These are phyloP conservation scores for Drosophila oshimai DNA, from an alignment of 1,140 invertebrate species.

Conservation along the genomic window DNA sequence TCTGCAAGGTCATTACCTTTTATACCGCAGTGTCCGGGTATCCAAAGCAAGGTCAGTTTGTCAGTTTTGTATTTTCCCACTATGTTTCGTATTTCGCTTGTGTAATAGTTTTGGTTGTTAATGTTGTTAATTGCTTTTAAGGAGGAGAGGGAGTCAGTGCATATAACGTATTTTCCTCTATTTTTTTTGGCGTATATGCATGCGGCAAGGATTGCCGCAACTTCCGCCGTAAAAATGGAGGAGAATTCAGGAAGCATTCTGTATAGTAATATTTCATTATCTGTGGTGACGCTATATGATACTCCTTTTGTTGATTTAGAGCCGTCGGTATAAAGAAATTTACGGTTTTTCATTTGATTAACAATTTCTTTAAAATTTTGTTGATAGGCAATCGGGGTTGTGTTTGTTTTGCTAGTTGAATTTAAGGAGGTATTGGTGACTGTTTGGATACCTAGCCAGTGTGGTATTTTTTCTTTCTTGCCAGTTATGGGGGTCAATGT, in stretches of 20 bases:
- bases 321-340: too few species aligned
- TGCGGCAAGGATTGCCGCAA: neutral
- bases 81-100: neutral
- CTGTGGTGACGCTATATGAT: neutral
- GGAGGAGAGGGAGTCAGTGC: neutral
- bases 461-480: too few species aligned
- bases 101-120: neutral
- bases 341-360: too few species aligned
- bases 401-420: too few species aligned
- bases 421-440: too few species aligned
- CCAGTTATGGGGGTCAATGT: too few species aligned
- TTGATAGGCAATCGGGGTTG: neutral
- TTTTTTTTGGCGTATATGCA: neutral
- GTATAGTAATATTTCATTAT: neutral
- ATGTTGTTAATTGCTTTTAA: slow-evolving; percentile 3
- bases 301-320: neutral
- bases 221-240: neutral
- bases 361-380: neutral
- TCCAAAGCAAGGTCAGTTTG: neutral
- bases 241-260: neutral
- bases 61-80: slow-evolving; percentile 2
- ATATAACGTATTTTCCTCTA: slow-evolving; percentile 1
- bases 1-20: neutral
- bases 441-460: too few species aligned
- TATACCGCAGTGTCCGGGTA: slow-evolving; percentile 1